Base-by-base conservation (phyloP, 1,140 invertebrate species). In the Globodera rostochiensis region DNA sequence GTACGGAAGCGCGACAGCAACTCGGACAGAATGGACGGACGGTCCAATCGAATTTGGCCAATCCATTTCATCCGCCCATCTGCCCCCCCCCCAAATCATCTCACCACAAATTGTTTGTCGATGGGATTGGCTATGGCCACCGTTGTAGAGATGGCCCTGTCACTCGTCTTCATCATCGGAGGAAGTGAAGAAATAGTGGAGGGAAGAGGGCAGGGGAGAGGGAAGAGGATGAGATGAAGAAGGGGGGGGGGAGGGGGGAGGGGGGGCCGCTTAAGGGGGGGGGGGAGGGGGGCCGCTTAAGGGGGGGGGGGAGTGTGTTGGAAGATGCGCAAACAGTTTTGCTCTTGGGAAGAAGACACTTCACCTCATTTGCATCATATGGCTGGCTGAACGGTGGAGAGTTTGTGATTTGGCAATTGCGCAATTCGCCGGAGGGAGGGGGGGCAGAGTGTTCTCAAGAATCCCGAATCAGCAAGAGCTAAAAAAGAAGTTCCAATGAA, bases 311-410 rank as follows among this genome's bases (percentile, higher is more conserved):
- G 50, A 50, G 50, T 50, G 57, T 60, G 57, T 19, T 60, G 57
- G 15, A 60, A 60, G 57, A 47, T 71, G 69, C 69, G 69, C 69
- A 71, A 71, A 71, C 69, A 71, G 69, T n/a, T 71, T 71, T 71
- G 69, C n/a, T 11, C 25, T 15, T 71, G 69, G 69, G 69, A 19
- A 71, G 69, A 71, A 9, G 25, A 47, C 25, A 71, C 46, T 25
- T 13, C 19, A 6, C 69, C 6, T 19, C 5, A 45, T 11, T 36
- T 25, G n/a, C n/a, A 47, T 60, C 57, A 25, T 71, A 25, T 47
- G 13, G 21, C 11, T 71, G 69, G 25, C 25, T 45, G 46, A 70
- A 71, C 46, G 69, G 69, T 19, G 25, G n/a, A 19, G 15, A 11
- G 19, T 60, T 60, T 60, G 57, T 60, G 57, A 19, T 60, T 60